Percentiles rank a stretch among this genome's conserved stretches.
Conservation (phyloP, 2,888 invertebrate species). For the Apotomis turbidana region DNA sequence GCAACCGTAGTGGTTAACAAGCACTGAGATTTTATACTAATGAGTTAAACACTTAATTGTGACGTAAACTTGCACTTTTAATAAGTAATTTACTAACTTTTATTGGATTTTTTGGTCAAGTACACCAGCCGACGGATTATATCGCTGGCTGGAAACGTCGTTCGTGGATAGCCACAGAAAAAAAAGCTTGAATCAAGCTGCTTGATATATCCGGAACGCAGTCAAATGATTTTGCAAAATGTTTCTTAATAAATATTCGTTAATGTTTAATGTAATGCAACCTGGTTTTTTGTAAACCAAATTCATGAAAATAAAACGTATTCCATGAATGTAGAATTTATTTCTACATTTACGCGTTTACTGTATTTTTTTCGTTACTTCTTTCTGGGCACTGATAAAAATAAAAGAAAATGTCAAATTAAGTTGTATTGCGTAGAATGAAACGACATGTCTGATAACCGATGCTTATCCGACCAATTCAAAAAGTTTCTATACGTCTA, state of each 20-base stretch:
- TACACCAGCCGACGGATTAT: conserved; percentile 75
- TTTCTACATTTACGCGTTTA: too few relatives aligned
- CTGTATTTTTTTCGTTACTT: too few relatives aligned
- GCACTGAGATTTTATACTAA: conserved; percentile 27
- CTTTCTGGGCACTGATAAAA: background rate
- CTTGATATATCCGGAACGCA: background rate
- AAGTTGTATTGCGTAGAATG: conserved; percentile 29
- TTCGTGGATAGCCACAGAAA: conserved; percentile 57
- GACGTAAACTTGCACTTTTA: conserved; percentile 13
- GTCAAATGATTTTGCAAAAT: background rate
- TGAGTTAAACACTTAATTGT: conserved; percentile 5
- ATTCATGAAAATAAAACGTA: too few relatives aligned
- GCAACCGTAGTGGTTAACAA: conserved; percentile 10
- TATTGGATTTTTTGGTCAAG: conserved; percentile 64
- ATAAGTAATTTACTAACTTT: conserved; percentile 68
- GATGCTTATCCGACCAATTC: conserved; percentile 45
- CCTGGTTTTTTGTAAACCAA: background rate
- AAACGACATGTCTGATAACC: conserved; percentile 30
- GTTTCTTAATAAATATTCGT: background rate
- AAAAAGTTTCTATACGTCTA: conserved; percentile 11
- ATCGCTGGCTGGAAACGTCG: conserved; percentile 73
- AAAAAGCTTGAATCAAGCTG: conserved; percentile 42
- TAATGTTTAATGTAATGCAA: too few relatives aligned
- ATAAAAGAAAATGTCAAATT: conserved; percentile 16
- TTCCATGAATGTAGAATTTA: too few relatives aligned